These are phyloP conservation scores for Podarcis cretensis DNA, from an alignment of 2,113 vertebrate species.

Conservation along the genomic window DNA sequence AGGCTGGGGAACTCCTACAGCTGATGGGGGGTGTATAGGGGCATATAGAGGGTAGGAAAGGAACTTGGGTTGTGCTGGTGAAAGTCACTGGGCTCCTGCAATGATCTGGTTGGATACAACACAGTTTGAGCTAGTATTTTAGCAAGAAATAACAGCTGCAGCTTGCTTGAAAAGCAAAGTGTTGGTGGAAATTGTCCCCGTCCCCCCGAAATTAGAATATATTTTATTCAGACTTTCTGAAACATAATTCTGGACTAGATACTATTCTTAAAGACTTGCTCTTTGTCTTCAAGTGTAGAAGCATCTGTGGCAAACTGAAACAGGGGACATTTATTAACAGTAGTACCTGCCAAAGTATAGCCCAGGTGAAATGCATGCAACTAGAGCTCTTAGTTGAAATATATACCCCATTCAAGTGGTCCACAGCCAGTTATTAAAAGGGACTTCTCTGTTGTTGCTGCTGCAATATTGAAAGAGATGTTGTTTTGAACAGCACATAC, in stretches of 20 bases:
- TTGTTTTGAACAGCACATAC: neutral
- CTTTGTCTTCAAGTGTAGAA: neutral
- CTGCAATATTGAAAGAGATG: neutral
- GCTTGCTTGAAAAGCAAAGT: conserved; percentile 11
- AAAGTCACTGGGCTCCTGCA: neutral
- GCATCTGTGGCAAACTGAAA: neutral
- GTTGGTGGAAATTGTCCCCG: neutral
- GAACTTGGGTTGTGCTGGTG: neutral
- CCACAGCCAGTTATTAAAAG: neutral
- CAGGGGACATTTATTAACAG: neutral
- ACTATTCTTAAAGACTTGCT: neutral
- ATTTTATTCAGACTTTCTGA: neutral
- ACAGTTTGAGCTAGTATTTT: neutral
- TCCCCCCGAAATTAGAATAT: neutral
- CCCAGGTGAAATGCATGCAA: neutral
- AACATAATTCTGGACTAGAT: neutral
- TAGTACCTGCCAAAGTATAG: neutral
- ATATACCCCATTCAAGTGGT: neutral
- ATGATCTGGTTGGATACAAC: neutral
- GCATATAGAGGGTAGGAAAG: too few species aligned
- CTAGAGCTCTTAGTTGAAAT: neutral
- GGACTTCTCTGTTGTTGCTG: neutral
- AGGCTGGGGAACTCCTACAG: too few species aligned
- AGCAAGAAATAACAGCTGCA: conserved; percentile 22
- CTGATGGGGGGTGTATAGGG: too few species aligned